Base-by-base conservation (phyloP, 2,888 invertebrate genomes). In the Lasioglossum morio region DNA sequence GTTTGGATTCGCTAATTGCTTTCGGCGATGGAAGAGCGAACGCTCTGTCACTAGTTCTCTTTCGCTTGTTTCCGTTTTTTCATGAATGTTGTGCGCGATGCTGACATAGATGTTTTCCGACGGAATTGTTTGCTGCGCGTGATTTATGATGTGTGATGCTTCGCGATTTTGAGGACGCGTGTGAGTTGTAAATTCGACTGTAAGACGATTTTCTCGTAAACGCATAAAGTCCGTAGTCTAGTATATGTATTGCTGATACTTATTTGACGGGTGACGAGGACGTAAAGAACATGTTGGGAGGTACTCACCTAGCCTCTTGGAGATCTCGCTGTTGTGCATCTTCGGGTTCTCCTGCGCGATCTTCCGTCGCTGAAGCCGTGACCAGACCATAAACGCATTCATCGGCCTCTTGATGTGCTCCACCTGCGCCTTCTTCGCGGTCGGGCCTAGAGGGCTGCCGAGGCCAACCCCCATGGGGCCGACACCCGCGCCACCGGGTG, bases 301-400 rank as follows among this genome's bases (percentile, higher is more conserved):
- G 4, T 0, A 91, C 97, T 97, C 92, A 98, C 98, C 98, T 91
- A 99, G 96, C 95, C 99, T 96, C 95, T 99, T 99, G 14, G 98
- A 98, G 91, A 99, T 99, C 96, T 99, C 99, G 0, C 98, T 98
- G 95, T 99, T 99, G 95, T 99, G 99, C 99, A 99, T 99, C 96
- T 99, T 99, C 0, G 99, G 99, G 95, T 99, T 99, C 93, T 99
- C 99, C 95, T 99, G 99, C 0, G 99, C 99, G 92, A 99, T 99
- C 96, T 99, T 99, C 93, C 99, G 96, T 91, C 99, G 96, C 95
- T 99, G 99, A 79, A 98, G 96, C 85, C 99, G 96, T 19, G 99
- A 99, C 99, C 99, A 99, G 75, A 99, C 99, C 99, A 99, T 99
- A 96, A 99, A 99, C 1, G 99, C 99, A 95, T 99, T 99, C 99